Evolutionary conservation across 2,113 vertebrate species (phyloP).

Genomic region (Perca schrenkii): DNA sequence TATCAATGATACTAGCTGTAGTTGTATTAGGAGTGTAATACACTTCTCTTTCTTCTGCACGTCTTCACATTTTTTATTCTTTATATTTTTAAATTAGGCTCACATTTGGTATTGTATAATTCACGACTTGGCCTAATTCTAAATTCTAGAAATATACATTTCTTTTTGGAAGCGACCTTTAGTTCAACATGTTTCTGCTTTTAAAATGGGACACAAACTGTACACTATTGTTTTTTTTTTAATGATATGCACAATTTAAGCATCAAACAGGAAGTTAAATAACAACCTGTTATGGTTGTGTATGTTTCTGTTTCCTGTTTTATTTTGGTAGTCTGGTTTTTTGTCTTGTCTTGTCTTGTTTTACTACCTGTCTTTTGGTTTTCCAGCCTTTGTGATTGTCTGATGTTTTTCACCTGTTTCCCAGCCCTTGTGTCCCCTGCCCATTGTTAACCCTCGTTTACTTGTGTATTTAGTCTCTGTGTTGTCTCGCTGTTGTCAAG

Average conservation of each 20-base stretch:
- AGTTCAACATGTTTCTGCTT: background rate
- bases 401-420: too few relatives aligned
- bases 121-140: background rate
- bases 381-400: too few relatives aligned
- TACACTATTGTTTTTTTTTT: background rate
- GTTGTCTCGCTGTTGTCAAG: too few relatives aligned
- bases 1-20: background rate
- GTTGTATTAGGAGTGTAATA: background rate
- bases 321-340: too few relatives aligned
- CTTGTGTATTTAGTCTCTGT: too few relatives aligned
- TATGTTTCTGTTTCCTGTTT: too few relatives aligned
- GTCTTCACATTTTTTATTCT: background rate
- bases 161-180: background rate
- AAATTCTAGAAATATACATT: background rate
- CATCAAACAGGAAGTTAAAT: slow-evolving; percentile 18
- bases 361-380: too few relatives aligned
- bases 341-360: too few relatives aligned
- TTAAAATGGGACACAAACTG: background rate
- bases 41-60: too few relatives aligned
- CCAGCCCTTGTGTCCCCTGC: too few relatives aligned
- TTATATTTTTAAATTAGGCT: background rate
- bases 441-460: too few relatives aligned
- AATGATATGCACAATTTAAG: slow-evolving; percentile 14
- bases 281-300: background rate
- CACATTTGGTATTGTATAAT: background rate